These are phyloP conservation scores for Proisotoma minuta DNA, from an alignment of 2,888 invertebrate species.

Conservation along the genomic window DNA sequence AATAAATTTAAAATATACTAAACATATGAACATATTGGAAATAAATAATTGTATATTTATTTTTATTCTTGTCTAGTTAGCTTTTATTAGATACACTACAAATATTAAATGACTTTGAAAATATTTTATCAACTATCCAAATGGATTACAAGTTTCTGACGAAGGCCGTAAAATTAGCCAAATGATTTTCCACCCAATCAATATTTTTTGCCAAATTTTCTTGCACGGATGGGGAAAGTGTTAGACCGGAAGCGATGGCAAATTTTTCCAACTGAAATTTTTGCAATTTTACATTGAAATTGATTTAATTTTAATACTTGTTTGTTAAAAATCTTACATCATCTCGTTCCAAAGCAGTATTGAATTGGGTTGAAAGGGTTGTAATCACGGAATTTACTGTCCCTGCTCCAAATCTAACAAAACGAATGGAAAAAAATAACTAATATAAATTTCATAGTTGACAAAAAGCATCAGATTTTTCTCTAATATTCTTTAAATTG, in stretches of 20 bases:
- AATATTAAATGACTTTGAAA: too few species aligned
- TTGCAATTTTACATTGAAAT: not conserved
- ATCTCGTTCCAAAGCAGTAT: slow-evolving; percentile 18
- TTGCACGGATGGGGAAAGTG: not conserved
- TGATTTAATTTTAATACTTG: not conserved
- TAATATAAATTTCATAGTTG: not conserved
- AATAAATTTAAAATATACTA: too few species aligned
- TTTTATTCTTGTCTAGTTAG: too few species aligned
- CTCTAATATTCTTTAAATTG: too few species aligned
- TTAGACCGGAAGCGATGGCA: not conserved
- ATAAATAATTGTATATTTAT: too few species aligned
- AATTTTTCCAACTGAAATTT: not conserved
- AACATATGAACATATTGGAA: too few species aligned
- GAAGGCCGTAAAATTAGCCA: not conserved
- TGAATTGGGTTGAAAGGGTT: slow-evolving; percentile 30
- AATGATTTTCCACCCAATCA: not conserved
- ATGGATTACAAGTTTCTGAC: not conserved
- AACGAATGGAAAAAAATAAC: too few species aligned
- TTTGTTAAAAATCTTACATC: slow-evolving; percentile 17
- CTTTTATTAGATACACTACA: too few species aligned
- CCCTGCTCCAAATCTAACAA: slow-evolving; percentile 23
- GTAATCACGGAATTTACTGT: slow-evolving; percentile 15
- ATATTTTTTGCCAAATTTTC: not conserved
- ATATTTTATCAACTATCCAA: too few species aligned
- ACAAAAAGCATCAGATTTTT: not conserved